Evolutionary conservation across 2,113 vertebrate genomes (phyloP), one percentile per base, ranked within the genome.

Genomic region (Leptosomus discolor): DNA sequence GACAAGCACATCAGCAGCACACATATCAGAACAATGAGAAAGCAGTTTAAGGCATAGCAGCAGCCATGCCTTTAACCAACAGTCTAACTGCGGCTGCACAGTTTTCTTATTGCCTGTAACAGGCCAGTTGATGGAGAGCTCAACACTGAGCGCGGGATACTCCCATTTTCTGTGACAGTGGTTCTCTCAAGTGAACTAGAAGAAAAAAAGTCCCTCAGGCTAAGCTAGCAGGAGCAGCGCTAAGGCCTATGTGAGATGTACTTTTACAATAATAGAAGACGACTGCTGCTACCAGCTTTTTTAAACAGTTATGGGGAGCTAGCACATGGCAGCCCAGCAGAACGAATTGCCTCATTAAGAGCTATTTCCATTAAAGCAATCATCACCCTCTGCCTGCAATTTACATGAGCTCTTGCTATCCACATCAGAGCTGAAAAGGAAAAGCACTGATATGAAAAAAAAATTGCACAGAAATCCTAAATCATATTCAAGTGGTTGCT

Each of bases 281-380:
- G 41, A 94, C 37, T 85, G 63, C 56, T 84, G 76, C 67, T 88
- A 77, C 85, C 48, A 92, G 88, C 67, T 80, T 91, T n/a, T 96
- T 92, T 73, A 78, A 96, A 91, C 58, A 88, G 83, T 81, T 92
- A 84, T 57, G 57, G 61, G 53, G 61, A 96, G 34, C 75, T 79
- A 82, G 85, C 83, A 92, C 69, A 26, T 51, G 54, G 75, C 61
- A 83, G 60, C 75, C 80, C 85, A 86, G 83, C 30, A 96, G 86
- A 96, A 97, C 3, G 9, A 96, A 96, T 64, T 87, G 51, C 71
- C 68, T 96, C 82, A 54, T 96, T 96, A 96, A 91, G 77, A 95
- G 77, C 88, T 90, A 92, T 94, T 95, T 92, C 88, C 77, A 95
- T 92, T 97, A 96, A 90, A 95, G 75, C 64, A 92, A 85, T 96